phyloP scores from a whole-genome alignment of 1,140 invertebrate species.

The Diuraphis noxia region DNA sequence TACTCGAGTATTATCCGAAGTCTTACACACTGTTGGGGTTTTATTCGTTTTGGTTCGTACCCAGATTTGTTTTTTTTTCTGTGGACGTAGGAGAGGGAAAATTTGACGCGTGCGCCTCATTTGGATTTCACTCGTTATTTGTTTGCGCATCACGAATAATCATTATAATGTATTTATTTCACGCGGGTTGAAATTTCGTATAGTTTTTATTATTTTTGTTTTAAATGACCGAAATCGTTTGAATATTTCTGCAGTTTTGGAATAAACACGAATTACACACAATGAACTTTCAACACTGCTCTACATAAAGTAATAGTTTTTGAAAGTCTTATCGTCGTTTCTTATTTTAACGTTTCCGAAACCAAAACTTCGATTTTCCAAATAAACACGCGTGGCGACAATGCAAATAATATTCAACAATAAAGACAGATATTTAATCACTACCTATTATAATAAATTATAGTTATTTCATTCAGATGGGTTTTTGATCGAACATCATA shows the following conservation, averaged over 20 bases:
- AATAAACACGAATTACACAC: neutral
- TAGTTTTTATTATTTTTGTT: neutral
- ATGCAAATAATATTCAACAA: neutral
- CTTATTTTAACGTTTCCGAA: neutral
- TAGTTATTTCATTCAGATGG: neutral
- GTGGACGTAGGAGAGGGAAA: neutral
- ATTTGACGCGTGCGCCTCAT: neutral
- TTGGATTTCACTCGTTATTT: neutral
- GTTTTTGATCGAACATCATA: neutral
- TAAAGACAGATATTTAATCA: neutral
- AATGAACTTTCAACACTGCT: neutral
- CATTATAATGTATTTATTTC: neutral
- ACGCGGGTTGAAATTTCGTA: neutral
- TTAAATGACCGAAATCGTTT: neutral
- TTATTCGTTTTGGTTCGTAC: neutral
- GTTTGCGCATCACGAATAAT: neutral
- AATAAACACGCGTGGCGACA: neutral
- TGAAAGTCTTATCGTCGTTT: neutral
- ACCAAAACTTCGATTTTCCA: neutral
- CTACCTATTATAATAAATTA: neutral
- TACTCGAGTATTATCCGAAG: neutral
- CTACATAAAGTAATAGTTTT: neutral
- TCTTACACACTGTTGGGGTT: neutral
- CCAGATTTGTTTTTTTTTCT: neutral
- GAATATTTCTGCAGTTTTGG: neutral